phyloP scores from a whole-genome alignment of 2,797 vertebrate species.

The Pogoniulus pusillus region DNA sequence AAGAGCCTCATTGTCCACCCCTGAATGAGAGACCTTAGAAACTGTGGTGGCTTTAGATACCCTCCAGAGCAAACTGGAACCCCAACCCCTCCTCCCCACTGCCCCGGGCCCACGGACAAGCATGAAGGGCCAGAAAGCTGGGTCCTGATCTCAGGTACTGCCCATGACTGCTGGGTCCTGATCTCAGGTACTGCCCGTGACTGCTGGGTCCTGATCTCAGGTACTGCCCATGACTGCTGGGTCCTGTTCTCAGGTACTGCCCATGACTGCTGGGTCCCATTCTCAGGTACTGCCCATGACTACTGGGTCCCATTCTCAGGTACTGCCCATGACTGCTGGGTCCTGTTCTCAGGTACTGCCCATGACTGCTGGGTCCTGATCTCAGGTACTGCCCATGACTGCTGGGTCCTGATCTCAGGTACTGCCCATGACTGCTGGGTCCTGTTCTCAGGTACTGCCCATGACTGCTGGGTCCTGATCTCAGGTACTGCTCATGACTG shows the following conservation, averaged over 20 bases:
- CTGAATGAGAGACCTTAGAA: neutral
- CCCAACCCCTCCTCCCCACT: neutral
- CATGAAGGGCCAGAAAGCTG: neutral
- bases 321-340: neutral
- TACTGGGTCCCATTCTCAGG: neutral
- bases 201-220: neutral
- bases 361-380: neutral
- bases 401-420: neutral
- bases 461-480: neutral
- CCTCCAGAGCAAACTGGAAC: neutral
- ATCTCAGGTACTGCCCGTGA: neutral
- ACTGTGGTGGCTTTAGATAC: neutral
- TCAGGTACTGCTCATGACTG: neutral
- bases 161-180: too few relatives aligned
- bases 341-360: neutral
- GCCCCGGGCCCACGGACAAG: neutral
- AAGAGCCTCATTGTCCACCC: conserved; percentile 9
- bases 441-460: neutral
- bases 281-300: neutral
- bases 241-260: neutral
- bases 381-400: neutral
- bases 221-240: neutral
- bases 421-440: neutral
- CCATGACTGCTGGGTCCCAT: neutral
- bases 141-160: neutral